These are phyloP conservation scores for Eptatretus burgeri DNA, from an alignment of 2,113 vertebrate genomes.

Conservation along the genomic window DNA sequence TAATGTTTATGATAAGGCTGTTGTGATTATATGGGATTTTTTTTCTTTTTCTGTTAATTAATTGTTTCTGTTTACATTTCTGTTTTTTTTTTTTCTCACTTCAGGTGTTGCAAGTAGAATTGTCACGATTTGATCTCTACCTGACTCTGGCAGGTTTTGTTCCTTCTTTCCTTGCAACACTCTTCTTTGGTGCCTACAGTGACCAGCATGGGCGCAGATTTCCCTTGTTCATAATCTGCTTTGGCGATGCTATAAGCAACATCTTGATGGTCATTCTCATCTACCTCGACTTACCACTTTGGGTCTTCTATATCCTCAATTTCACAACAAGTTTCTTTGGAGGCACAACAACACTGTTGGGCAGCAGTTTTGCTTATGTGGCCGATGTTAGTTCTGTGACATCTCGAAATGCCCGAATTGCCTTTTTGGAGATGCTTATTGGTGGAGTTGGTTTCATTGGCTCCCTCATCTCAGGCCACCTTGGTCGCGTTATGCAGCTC, in stretches of 20 bases:
- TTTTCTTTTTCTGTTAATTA: no score
- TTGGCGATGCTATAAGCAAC: conserved; percentile 25
- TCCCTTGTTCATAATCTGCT: conserved; percentile 34
- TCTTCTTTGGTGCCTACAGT: conserved; percentile 49
- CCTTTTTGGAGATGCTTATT: conserved; percentile 44
- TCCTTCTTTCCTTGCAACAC: conserved; percentile 41
- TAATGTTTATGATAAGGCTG: no score
- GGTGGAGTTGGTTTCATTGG: conserved; percentile 42
- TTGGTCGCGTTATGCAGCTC: conserved; percentile 37
- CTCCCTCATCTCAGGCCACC: conserved; percentile 45
- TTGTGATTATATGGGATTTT: no score
- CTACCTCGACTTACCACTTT: conserved; percentile 32
- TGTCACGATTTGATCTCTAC: conserved; percentile 41
- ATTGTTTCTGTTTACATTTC: no score
- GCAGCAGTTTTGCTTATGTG: conserved; percentile 53
- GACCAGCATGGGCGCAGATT: conserved; percentile 47
- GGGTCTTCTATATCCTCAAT: conserved; percentile 27
- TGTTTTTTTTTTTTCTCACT: background rate
- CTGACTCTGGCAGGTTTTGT: conserved; percentile 29
- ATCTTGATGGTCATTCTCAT: conserved; percentile 15
- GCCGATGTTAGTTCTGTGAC: conserved; percentile 30
- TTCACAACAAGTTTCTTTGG: conserved; percentile 39
- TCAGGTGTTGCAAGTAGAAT: conserved; percentile 51
- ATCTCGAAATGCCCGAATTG: conserved; percentile 27
- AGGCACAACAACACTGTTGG: conserved; percentile 38